A percentile compares a stretch with the other conserved stretches of the same genome.
These are phyloP conservation scores for Pangasianodon hypophthalmus DNA, from an alignment of 2,113 vertebrate species.

Conservation along the genomic window DNA sequence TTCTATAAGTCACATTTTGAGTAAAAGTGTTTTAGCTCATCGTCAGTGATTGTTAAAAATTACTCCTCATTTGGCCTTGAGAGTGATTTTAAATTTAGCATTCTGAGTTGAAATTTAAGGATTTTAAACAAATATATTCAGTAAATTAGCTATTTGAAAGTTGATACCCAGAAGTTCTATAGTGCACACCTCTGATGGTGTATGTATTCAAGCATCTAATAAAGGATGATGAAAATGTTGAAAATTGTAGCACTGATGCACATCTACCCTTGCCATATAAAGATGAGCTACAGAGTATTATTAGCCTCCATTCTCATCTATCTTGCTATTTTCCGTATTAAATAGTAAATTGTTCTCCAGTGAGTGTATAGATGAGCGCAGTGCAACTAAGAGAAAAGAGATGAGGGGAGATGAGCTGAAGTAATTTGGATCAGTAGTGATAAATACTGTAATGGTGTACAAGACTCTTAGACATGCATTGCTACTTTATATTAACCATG, in stretches of 20 bases:
- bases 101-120: not conserved
- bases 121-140: not conserved
- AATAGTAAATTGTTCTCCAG: not conserved
- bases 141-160: not conserved
- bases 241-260: not conserved
- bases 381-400: slow-evolving; percentile 11
- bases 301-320: not conserved
- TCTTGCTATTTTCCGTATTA: not conserved
- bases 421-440: not conserved
- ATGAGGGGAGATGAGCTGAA: not conserved
- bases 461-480: slow-evolving; percentile 24
- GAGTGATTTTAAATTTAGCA: not conserved
- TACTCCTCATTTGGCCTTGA: not conserved
- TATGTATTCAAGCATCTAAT: not conserved
- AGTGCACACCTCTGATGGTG: not conserved
- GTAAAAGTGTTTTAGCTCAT: not conserved
- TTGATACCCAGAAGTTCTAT: not conserved
- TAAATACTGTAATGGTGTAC: not conserved
- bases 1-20: not conserved
- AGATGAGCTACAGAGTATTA: not conserved
- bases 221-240: not conserved
- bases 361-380: slow-evolving; percentile 29
- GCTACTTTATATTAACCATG: slow-evolving; percentile 25
- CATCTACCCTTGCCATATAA: slow-evolving; percentile 9
- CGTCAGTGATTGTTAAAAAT: not conserved